Evolutionary conservation across 2,113 vertebrate species (phyloP).

Genomic region (Megaceryle torquata): DNA sequence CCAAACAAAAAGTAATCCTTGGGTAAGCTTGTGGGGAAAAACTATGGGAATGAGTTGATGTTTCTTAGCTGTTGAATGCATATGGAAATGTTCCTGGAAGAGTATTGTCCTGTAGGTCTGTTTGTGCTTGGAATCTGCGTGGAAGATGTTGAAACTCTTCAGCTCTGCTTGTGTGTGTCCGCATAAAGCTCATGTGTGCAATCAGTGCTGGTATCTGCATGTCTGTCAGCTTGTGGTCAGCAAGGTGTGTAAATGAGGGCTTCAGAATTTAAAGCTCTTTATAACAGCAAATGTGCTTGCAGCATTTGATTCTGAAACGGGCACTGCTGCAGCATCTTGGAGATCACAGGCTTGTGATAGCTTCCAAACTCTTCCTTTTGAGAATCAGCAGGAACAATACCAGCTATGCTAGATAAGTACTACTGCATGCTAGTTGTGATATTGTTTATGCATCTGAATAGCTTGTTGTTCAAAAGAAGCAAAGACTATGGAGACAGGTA

Average conservation of each 20-base stretch:
- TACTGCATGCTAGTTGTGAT: background rate
- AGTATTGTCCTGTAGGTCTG: background rate
- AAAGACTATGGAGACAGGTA: background rate
- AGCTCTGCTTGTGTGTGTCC: background rate
- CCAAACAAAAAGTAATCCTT: background rate
- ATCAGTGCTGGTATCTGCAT: background rate
- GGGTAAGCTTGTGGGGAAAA: background rate
- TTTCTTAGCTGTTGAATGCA: background rate
- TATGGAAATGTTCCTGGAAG: background rate
- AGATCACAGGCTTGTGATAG: background rate
- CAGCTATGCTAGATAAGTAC: background rate
- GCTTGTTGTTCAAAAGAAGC: background rate
- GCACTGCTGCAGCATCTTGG: background rate
- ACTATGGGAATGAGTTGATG: background rate
- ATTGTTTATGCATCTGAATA: accelerated
- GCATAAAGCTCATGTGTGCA: background rate
- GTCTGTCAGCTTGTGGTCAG: background rate
- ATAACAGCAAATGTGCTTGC: background rate
- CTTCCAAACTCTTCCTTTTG: background rate
- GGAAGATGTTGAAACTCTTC: background rate
- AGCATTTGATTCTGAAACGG: background rate
- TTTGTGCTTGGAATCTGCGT: background rate
- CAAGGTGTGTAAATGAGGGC: background rate
- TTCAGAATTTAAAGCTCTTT: background rate
- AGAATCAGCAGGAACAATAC: background rate